Evolutionary conservation across 1,140 invertebrate genomes (phyloP).

Genomic region (Gryon sp.): DNA sequence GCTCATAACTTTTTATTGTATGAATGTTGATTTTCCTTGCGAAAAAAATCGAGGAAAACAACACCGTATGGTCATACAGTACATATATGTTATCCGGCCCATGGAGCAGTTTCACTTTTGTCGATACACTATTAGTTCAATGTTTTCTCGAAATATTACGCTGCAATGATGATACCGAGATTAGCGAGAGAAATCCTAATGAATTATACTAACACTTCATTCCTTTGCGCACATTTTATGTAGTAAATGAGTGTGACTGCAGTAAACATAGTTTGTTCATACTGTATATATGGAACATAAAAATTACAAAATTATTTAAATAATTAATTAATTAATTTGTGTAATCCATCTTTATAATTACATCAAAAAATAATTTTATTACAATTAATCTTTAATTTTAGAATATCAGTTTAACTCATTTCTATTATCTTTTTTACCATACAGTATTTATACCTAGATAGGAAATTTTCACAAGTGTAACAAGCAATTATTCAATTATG

Average conservation of each 20-base stretch:
- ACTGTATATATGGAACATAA: no score
- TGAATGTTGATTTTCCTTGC: constrained; percentile 8
- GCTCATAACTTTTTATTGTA: constrained; percentile 18
- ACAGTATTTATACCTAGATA: no score
- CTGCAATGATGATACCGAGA: constrained; percentile 6
- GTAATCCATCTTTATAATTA: no score
- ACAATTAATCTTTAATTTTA: no score
- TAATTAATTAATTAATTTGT: no score
- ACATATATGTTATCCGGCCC: constrained; percentile 27
- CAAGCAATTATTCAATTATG: no score
- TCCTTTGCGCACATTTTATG: not conserved
- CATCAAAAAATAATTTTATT: no score
- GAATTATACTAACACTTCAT: not conserved
- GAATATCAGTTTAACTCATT: no score
- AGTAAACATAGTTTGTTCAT: no score
- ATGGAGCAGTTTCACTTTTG: constrained; percentile 30
- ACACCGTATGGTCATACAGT: constrained; percentile 6
- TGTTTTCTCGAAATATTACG: constrained; percentile 33
- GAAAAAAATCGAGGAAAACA: constrained; percentile 26
- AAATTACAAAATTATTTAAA: no score
- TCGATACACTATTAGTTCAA: constrained; percentile 24
- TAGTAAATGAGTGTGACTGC: constrained; percentile 13
- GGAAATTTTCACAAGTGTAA: no score
- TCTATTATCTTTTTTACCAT: no score
- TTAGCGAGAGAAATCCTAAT: constrained; percentile 19